Base-by-base conservation (phyloP, 2,888 invertebrate genomes). In the Eubasilissa splendida region DNA sequence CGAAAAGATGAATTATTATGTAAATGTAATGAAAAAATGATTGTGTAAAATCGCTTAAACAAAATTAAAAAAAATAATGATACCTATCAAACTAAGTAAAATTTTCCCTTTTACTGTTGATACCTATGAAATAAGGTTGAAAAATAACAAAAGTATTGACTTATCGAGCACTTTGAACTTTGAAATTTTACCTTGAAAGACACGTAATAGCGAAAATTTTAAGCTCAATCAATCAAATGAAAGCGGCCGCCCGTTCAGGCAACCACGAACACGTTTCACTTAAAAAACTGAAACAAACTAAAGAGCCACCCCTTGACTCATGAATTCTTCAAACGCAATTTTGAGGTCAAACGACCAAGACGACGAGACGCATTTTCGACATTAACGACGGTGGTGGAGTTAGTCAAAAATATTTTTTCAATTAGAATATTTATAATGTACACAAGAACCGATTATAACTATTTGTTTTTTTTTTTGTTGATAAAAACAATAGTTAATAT, bases 261-360 rank as follows among this genome's bases (percentile, higher is more conserved):
- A 68, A 50, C 52, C 68, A 9, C 68, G 52, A 68, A 68, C 52
- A 68, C 52, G 68, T 68, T 50, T 12, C 42, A 50, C 33, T 42
- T 42, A 68, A 58, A 50, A n/a, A 68, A 68, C 68, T 33, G 63
- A 33, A 52, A 68, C 68, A 42, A 42, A 50, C 68, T 52, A 68
- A n/a, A 42, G 42, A 66, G 66, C 50, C 68, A 31, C 68, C 68
- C 52, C 68, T 42, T n/a, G 50, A 33, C 68, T 68, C 68, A 68
- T 68, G 68, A 68, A 68, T 68, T 68, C 68, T 68, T 68, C 68
- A 68, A 68, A 68, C 52, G 68, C 68, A 68, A 68, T 68, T 68
- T 68, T 33, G 68, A 68, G 68, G 68, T 68, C 68, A 68, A 68
- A 68, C 50, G 68, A 33, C 68, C 68, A 52, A 68, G 50, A 50